A percentile compares a stretch with the other conserved stretches of the same genome.
Conservation (phyloP, 2,888 invertebrate genomes). For the Drosophila anomelani region DNA sequence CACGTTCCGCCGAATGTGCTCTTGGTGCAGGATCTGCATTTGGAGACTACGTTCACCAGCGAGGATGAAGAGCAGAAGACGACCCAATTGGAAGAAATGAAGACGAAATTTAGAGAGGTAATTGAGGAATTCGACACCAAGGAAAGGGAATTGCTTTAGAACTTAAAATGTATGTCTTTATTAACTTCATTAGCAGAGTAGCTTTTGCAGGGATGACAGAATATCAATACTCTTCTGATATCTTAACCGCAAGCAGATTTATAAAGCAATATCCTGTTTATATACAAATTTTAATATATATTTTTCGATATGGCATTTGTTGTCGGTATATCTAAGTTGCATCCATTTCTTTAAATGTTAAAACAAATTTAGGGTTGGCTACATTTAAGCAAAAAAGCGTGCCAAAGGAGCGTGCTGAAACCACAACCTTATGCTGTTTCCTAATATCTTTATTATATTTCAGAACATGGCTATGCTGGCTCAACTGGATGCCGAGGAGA, state of each 20-base stretch:
- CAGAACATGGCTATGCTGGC: slow-evolving; percentile 68
- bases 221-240: neutral
- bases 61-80: slow-evolving; percentile 65
- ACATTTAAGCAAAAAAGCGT: no score
- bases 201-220: neutral
- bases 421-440: no score
- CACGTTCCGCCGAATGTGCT: slow-evolving; percentile 79
- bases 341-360: no score
- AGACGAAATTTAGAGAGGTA: slow-evolving; percentile 70
- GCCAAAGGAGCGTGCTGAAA: no score
- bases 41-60: slow-evolving; percentile 61
- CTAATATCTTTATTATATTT: neutral
- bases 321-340: no score
- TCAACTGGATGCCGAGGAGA: slow-evolving; percentile 54
- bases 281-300: no score
- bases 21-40: slow-evolving; percentile 68
- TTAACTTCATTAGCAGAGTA: neutral
- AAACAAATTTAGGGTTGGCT: no score
- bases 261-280: no score
- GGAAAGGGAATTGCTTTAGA: neutral
- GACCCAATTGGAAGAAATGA: slow-evolving; percentile 59
- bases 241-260: no score
- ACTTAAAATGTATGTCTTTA: neutral
- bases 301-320: no score
- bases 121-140: neutral